Base-by-base conservation (phyloP, 2,797 vertebrate species). In the Sus cebifrons region DNA sequence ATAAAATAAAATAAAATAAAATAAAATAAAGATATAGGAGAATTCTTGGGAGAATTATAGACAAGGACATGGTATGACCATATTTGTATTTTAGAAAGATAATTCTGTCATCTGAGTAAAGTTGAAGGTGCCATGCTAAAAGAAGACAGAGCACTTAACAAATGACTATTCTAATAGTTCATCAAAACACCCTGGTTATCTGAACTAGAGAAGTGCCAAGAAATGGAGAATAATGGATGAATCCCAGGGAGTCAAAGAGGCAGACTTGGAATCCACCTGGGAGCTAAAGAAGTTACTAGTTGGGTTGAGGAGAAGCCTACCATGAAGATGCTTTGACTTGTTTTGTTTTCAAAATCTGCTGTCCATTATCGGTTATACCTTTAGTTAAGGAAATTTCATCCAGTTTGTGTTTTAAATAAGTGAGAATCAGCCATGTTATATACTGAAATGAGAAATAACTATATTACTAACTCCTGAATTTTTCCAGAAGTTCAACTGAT, bases 331-430 rank as follows among this genome's bases (percentile, higher is more conserved):
- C 13, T 86, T 67, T 77, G 13, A 86, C 13, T 81, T 58, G 56
- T 70, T 92, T 89, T 58, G 10, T 14, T 71, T 90, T 79, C 52
- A 84, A 84, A 96, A 79, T 75, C 40, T 79, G 12, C 58, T n/a
- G 36, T 6, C 14, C 5, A 16, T 60, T 58, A 49, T 5, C 36
- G 21, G 20, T 15, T 56, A 93, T 14, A 52, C 2, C 10, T 88
- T 65, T 89, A 49, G 77, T 75, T 62, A 77, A 62, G 52, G 58
- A 94, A 1, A 10, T 18, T 32, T 73, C 12, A 82, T 40, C 14
- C n/a, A 84, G n/a, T 5, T 44, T 78, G 15, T 82, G 20, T 91
- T 95, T 95, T 79, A 79, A 68, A 56, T 90, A 75, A 90, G 14
- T 64, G 17, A 84, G 29, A 96, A 68, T 83, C 21, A 44, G 54